Evolutionary conservation across 2,888 invertebrate genomes (phyloP), one percentile per base, ranked within the genome.

Genomic region (Drosophila testacea): DNA sequence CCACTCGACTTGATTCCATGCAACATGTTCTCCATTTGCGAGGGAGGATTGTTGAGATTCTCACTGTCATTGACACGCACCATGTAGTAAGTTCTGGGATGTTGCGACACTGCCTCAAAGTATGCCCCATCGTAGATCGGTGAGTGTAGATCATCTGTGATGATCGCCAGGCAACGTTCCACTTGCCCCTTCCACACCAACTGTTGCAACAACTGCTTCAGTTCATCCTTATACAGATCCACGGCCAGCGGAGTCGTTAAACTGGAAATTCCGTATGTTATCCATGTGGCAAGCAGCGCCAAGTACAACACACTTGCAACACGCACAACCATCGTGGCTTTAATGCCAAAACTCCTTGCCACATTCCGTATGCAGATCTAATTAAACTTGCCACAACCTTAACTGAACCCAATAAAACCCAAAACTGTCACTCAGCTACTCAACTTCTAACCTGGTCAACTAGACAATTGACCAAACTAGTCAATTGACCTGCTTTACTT

Each of bases 41-140:
- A 94, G 77, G 94, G 94, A 0, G 96, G 96, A 0, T 94, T 93
- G 4, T 94, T 83, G 1, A 96, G 89, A 88, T 96, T 95, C 80
- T 96, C 96, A 13, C 94, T 93, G 46, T 95, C 95, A 61, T 94
- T 92, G 0, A 96, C 93, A 1, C 94, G 93, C 16, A 94, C 93
- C 94, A 95, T 79, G n/a, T 90, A 92, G 75, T 83, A 73, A 11
- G 87, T 67, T 6, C 73, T 51, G 0, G 60, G 46, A 1, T 77
- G 62, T 0, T 65, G 79, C 3, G 65, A 70, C 2, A 74, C 62
- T 2, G 84, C 69, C 57, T 77, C 77, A 36, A 90, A 92, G 68
- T 89, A 80, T 0, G 41, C 10, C 3, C 69, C 63, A 44, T 88
- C 87, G 30, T 92, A 92, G 36, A 91, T 51, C 10, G 54, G 39